Base-by-base conservation (phyloP, 2,113 vertebrate species). In the Amphilophus citrinellus region DNA sequence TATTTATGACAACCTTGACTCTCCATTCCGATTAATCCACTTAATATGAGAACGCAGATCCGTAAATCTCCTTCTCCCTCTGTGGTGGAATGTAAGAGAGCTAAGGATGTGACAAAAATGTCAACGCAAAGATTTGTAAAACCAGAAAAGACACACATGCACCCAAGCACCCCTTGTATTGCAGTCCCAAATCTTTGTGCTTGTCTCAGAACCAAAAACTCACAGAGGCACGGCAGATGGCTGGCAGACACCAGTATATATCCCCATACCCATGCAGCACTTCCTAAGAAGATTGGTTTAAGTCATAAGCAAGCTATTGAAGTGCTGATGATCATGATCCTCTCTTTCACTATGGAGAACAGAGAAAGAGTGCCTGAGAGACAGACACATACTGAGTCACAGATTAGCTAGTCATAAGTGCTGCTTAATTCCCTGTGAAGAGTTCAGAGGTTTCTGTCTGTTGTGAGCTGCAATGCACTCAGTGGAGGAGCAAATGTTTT, bases 11-110 rank as follows among this genome's bases (percentile, higher is more conserved):
- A 94, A 92, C 83, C 86, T 87, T 57, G 22, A 84, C 90, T 90
- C 91, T 93, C 91, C 83, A 91, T 93, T 95, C 89, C 93, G 82
- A 95, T 94, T 94, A 95, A 95, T 95, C 88, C 91, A 91, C 91
- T 95, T 94, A 94, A 95, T 94, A 92, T 92, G 91, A 91, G 85
- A 89, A 91, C 9, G 32, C 88, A 91, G 86, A 91, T 92, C 89
- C 63, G 39, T 91, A 92, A 93, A 94, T 94, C 91, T 92, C 83
- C 82, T 76, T 77, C 80, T 79, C 86, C 82, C 90, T 90, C 88
- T 84, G 75, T 87, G 85, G 81, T 82, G 76, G 87, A 89, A 53
- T 62, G 68, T 81, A 68, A 86, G 53, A 87, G 77, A 90, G 60
- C 75, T 80, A 76, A 20, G 59, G 81, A 83, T 92, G 90, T 93